Conservation (phyloP, 1,140 invertebrate genomes). For the Drosophila fuyamai region DNA sequence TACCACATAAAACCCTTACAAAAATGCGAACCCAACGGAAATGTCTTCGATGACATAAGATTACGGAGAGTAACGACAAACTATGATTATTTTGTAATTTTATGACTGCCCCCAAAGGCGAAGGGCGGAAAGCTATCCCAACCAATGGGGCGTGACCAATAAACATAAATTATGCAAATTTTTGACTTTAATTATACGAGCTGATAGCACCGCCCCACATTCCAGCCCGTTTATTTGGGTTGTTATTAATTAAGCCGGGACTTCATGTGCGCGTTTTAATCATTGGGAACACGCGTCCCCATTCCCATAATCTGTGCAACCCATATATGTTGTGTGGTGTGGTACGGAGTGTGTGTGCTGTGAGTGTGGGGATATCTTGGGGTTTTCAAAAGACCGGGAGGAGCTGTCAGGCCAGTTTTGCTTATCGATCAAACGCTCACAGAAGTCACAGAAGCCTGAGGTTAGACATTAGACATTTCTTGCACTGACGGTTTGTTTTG, state of each 20-base stretch:
- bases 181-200: conserved; percentile 73
- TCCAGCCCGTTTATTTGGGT: conserved; percentile 47
- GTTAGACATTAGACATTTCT: conserved; percentile 53
- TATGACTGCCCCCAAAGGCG: conserved; percentile 34
- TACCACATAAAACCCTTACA: conserved; percentile 46
- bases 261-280: conserved; percentile 67
- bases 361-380: conserved; percentile 5
- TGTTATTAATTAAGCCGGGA: conserved; percentile 73
- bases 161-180: conserved; percentile 82
- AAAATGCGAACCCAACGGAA: conserved; percentile 47
- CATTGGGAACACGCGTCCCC: conserved; percentile 48
- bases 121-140: conserved; percentile 22
- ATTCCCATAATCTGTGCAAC: conserved; percentile 9
- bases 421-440: conserved; percentile 60
- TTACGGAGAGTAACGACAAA: conserved; percentile 22
- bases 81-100: conserved; percentile 66
- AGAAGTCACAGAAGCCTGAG: conserved; percentile 37
- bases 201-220: conserved; percentile 42
- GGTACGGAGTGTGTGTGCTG: too few species aligned
- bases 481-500: conserved; percentile 69
- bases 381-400: background rate
- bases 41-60: conserved; percentile 23
- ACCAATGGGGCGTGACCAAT: conserved; percentile 61
- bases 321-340: conserved; percentile 7
- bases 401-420: conserved; percentile 51